Evolutionary conservation across 2,888 invertebrate genomes (phyloP).

Genomic region (Loripinus fragilis): DNA sequence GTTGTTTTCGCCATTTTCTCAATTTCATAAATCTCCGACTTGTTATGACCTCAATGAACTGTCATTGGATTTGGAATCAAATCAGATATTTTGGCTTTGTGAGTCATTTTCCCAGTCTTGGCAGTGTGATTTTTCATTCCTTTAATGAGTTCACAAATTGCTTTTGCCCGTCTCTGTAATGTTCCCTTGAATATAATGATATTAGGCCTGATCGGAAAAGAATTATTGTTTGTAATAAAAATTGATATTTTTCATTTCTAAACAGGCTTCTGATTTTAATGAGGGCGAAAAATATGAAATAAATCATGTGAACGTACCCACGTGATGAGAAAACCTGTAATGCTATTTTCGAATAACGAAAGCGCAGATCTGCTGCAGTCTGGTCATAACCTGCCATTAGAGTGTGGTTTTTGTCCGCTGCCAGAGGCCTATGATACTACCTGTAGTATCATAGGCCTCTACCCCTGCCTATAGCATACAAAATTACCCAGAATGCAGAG

Average conservation of each 20-base stretch:
- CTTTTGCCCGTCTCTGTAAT: background rate
- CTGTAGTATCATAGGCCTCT: too few species aligned
- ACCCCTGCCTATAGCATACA: too few species aligned
- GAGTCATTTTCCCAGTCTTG: background rate
- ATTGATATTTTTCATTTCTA: constrained; percentile 6
- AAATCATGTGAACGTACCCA: background rate
- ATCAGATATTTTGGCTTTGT: constrained; percentile 1
- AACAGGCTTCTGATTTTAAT: background rate
- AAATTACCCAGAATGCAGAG: too few species aligned
- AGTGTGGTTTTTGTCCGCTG: too few species aligned
- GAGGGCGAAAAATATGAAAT: background rate
- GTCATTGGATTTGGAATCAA: background rate
- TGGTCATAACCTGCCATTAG: too few species aligned
- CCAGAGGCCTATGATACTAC: too few species aligned
- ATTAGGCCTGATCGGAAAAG: background rate
- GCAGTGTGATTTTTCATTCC: background rate
- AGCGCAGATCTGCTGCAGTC: too few species aligned
- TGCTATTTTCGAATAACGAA: too few species aligned
- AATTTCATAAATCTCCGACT: too few species aligned
- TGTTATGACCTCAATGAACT: too few species aligned
- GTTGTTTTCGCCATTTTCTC: too few species aligned
- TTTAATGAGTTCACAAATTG: background rate
- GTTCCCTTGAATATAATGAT: background rate
- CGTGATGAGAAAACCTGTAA: too few species aligned
- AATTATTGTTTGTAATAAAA: background rate